Evolutionary conservation across 2,113 vertebrate genomes (phyloP), one percentile per base, ranked within the genome.

Genomic region (Hippoglossus stenolepis): DNA sequence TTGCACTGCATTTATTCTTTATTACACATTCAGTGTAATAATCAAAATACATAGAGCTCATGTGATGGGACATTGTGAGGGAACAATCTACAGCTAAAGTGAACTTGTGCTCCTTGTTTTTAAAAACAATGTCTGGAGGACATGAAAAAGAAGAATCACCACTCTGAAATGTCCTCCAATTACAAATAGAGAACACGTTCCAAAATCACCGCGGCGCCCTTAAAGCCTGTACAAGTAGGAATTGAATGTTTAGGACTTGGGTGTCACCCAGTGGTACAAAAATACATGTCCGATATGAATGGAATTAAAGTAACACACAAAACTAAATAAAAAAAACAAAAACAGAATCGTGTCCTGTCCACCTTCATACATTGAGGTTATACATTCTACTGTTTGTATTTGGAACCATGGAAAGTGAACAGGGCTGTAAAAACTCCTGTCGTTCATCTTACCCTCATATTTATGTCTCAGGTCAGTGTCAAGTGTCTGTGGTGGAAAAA

Each of bases 11-110:
- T 60, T 60, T 31, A 60, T 18, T 60, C 14, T 60, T 28, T 60
- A 24, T 7, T 49, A 69, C 23, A 78, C 47, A 80, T 18, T 68
- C 18, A 80, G 47, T 68, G n/a, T 56, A 62, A 80, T 72, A 54
- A 57, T 74, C 51, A 70, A 65, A 66, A 66, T n/a, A 64, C 49
- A 87, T 2, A 18, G 12, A 69, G 40, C 70, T 54, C 2, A 23
- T 61, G 23, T 68, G 3, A 70, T 24, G 7, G 78, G 51, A 65
- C 14, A 62, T 47, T 51, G 65, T 23, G 8, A 24, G 69, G 5
- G 5, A 66, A 62, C 3, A 67, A 24, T 70, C 23, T 64, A 68
- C 12, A 43, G 47, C 51, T 62, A 45, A 68, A 60, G 65, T 84
- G 65, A 80, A 65, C 23, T 51, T 51, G 70, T 59, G 57, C 74